Base-by-base conservation (phyloP, 2,888 invertebrate species). In the Phasia obesa region DNA sequence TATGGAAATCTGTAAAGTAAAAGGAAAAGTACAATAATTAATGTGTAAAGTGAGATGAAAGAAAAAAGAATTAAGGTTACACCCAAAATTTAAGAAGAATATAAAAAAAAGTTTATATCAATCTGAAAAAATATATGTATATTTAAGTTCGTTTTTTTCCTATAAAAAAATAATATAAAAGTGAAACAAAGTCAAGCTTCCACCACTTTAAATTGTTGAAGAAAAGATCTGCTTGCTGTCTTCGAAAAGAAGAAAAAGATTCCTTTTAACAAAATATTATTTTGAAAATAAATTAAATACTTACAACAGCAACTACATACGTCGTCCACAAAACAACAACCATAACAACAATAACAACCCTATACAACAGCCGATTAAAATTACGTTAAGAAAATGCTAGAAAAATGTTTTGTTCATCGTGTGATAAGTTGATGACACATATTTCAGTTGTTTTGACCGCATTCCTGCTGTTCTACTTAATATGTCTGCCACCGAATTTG, bases 371-470 rank as follows among this genome's bases (percentile, higher is more conserved):
- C 51, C 35, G 35, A 35, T 1, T 11, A 75, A 65, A 73, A 75
- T 60, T 77, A 84, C 65, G 42, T 79, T 81, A 87, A 88, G 88
- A 91, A 91, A 91, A 90, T 90, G 90, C 90, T 88, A 90, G 90
- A 88, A 90, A 90, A 89, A 90, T 90, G 90, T 87, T 76, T 81
- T 88, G 88, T 88, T 87, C 86, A 84, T 77, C 88, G 87, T 88
- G 89, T 87, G 88, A 89, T 88, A 90, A 91, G 91, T 90, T 90
- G 91, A 90, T 90, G 91, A 90, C 90, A 90, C 90, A 90, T 89
- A 87, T 89, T 82, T 88, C 87, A 85, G 86, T 90, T 87, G 87
- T 90, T 88, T 88, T 90, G 89, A 88, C 89, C 89, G 89, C 89
- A 89, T 88, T 91, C 87, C 88, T 90, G 69, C 85, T 88, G 86